Base-by-base conservation (phyloP, 1,140 invertebrate genomes). In the Heliconius eleuchia region DNA sequence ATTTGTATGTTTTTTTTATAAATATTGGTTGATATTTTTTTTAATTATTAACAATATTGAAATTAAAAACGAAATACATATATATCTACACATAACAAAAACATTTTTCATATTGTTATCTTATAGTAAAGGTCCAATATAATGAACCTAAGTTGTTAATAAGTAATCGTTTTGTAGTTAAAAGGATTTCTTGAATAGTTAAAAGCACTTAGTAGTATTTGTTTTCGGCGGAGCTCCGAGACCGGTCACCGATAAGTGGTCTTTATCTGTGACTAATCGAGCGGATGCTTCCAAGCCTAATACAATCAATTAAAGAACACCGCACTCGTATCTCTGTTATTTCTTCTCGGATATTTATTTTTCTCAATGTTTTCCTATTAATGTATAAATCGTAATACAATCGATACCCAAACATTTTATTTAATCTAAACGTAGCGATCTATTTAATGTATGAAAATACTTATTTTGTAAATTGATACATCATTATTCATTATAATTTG, bases 221-320 rank as follows among this genome's bases (percentile, higher is more conserved):
- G 81, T 85, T 86, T 86, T 81, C 74, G 74, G 77, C 11, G 11
- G 2, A 82, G 81, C 80, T 77, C 71, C 77, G 77, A 80, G 82
- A 71, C 79, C 78, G 80, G 82, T 80, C 60, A 55, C 74, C 84
- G 82, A 83, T 88, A 88, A 92, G 86, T 89, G 86, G 84, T 86
- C 85, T 89, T 86, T 87, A 88, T 88, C 85, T 79, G 80, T 73
- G 82, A 84, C 86, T 87, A 89, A 89, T 89, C 82, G 84, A 85
- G 75, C 85, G 79, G 83, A 80, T 86, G 82, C 74, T 85, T 83
- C 76, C 80, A 74, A 79, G 80, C 76, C 77, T 79, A 81, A 85
- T 84, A 86, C 85, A 87, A 84, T 84, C 82, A 88, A 85, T 86
- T 83, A 84, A 84, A 83, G 78, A 77, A 73, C 74, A 78, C 52